These are phyloP conservation scores for Papilio elwesi DNA, from an alignment of 2,888 invertebrate species.

Conservation along the genomic window DNA sequence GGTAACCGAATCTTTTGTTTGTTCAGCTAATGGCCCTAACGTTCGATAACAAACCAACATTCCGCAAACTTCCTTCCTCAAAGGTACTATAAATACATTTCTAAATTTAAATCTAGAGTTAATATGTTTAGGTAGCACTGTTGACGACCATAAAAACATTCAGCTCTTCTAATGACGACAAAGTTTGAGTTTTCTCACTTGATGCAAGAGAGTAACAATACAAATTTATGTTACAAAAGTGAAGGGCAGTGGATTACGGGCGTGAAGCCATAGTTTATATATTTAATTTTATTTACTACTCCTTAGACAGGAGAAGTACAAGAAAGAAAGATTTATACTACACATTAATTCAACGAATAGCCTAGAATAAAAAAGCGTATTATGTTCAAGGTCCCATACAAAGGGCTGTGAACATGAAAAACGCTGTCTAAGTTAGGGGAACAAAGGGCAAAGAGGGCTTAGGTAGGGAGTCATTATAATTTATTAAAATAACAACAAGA, in stretches of 20 bases:
- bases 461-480: neutral
- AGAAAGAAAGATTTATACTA: conserved; percentile 2
- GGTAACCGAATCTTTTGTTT: conserved; percentile 69
- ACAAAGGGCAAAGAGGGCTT: conserved; percentile 5
- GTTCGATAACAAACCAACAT: conserved; percentile 62
- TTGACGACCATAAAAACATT: no score
- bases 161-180: no score
- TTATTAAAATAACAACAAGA: no score
- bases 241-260: no score
- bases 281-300: neutral
- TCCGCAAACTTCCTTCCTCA: conserved; percentile 36
- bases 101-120: conserved; percentile 7
- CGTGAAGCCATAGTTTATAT: no score
- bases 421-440: conserved; percentile 1
- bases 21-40: conserved; percentile 70
- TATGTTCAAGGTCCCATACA: conserved; percentile 9
- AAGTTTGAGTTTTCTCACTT: no score
- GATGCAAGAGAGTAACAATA: no score
- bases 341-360: neutral
- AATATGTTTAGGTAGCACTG: no score
- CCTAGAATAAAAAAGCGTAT: conserved; percentile 10
- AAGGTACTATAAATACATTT: neutral
- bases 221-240: no score
- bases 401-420: conserved; percentile 1
- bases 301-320: neutral